Evolutionary conservation across 53 echinoderm and acorn worm genomes (phyloP), one percentile per base, ranked within the genome.

Genomic region (Crossaster papposus): DNA sequence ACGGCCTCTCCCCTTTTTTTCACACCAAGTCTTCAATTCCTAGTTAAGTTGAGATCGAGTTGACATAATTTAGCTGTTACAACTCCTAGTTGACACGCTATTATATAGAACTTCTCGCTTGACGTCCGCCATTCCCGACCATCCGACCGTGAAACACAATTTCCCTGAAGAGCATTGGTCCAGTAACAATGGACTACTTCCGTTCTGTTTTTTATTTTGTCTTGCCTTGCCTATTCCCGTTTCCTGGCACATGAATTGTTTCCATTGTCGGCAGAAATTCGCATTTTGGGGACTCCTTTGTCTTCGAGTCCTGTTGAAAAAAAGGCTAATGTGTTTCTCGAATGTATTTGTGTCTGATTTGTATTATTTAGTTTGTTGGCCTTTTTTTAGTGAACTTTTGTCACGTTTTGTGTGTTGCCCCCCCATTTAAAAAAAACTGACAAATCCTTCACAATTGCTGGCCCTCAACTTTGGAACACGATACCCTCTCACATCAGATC

Each of bases 151-250:
- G 85, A 85, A 85, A 85, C 53, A 30, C 32, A 85, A 30, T 85
- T 85, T 85, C 73, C 54, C 71, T 85, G 85, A 85, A 85, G 33
- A n/a, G 82, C 82, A 44, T 65, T 68, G 65, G 82, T 20, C 36
- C 71, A 33, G 83, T 38, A 30, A 72, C 85, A 85, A 85, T 72
- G 85, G 51, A 72, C 26, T 12, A 85, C 85, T 85, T 85, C 85
- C 85, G 85, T 74, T 36, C 75, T 33, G 9, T n/a, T 74, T 74
- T 34, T 74, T 74, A 14, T 71, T 71, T 71, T 71, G 30, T 71
- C 23, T 50, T 83, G 68, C 29, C 70, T 33, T 14, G 36, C 32
- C 37, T 24, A 33, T 12, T 44, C 29, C 65, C 37, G 50, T 83
- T 83, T 83, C 83, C 83, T 65, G 44, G 36, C 63, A n/a, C 15